These are phyloP conservation scores for Struthio camelus DNA, from an alignment of 2,113 vertebrate genomes.

Conservation along the genomic window DNA sequence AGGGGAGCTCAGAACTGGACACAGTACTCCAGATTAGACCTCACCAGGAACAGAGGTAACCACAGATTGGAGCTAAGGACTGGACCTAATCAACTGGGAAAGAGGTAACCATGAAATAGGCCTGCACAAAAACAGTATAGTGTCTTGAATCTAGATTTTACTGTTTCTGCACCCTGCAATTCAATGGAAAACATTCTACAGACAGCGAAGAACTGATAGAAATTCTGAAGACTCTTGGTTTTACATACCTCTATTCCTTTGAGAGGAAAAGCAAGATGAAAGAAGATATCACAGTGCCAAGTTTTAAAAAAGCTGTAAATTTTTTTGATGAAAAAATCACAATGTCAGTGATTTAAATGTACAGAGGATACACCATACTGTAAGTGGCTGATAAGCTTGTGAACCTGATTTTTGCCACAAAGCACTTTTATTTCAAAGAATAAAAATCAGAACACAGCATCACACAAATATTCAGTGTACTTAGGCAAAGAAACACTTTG, in stretches of 20 bases:
- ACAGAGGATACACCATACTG: neutral
- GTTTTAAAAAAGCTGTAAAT: neutral
- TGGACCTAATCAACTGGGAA: neutral
- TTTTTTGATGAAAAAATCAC: neutral
- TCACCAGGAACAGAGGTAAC: neutral
- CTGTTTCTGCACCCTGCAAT: neutral
- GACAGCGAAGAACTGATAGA: neutral
- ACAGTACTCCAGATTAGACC: too few species aligned
- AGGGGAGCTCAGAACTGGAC: too few species aligned
- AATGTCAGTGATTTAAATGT: neutral
- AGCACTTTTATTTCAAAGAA: neutral
- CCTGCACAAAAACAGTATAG: neutral
- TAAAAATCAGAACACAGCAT: neutral
- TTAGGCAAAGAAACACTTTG: neutral
- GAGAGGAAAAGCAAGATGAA: neutral
- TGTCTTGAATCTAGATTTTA: neutral
- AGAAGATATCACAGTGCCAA: neutral
- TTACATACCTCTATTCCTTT: neutral
- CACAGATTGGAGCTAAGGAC: fast-evolving
- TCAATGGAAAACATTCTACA: neutral
- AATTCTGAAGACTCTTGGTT: neutral
- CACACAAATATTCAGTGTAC: neutral
- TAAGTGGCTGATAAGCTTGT: neutral
- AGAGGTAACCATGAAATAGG: fast-evolving
- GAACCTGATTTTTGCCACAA: neutral